Conservation (phyloP, 2,888 invertebrate species). For the Amblyjoppa proteus region DNA sequence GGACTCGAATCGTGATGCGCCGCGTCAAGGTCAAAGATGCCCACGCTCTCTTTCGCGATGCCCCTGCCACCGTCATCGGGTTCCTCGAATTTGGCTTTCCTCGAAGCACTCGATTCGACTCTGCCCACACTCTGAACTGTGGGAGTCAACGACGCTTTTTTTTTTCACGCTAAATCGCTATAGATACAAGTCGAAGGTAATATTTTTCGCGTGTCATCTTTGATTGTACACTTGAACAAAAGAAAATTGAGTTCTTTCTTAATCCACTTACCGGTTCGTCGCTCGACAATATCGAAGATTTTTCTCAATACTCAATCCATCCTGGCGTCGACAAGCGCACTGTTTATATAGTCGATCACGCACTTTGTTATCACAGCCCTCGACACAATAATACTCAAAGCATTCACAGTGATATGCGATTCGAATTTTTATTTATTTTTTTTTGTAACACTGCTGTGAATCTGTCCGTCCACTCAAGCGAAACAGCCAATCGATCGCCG, state of each 20-base stretch:
- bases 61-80: constrained; percentile 35
- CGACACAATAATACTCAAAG: not conserved
- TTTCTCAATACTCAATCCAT: constrained; percentile 16
- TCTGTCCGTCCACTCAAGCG: constrained; percentile 11
- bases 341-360: not conserved
- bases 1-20: constrained; percentile 45
- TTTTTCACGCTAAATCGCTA: constrained; percentile 35
- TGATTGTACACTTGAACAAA: not conserved
- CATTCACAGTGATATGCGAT: not conserved
- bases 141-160: constrained; percentile 17
- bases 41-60: constrained; percentile 45
- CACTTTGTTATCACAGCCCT: constrained; percentile 19
- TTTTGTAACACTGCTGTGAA: not conserved
- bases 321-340: constrained; percentile 4
- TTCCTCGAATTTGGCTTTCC: constrained; percentile 60
- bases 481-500: not conserved
- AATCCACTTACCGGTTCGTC: constrained; percentile 36
- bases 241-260: not conserved
- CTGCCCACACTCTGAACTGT: constrained; percentile 7
- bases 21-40: constrained; percentile 56
- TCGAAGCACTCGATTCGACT: constrained; percentile 50
- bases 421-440: not conserved
- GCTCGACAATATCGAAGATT: constrained; percentile 2
- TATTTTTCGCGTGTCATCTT: not conserved
- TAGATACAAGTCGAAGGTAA: not conserved